phyloP scores from a whole-genome alignment of 2,797 vertebrate species.

The Pseudochromis fuscus region DNA sequence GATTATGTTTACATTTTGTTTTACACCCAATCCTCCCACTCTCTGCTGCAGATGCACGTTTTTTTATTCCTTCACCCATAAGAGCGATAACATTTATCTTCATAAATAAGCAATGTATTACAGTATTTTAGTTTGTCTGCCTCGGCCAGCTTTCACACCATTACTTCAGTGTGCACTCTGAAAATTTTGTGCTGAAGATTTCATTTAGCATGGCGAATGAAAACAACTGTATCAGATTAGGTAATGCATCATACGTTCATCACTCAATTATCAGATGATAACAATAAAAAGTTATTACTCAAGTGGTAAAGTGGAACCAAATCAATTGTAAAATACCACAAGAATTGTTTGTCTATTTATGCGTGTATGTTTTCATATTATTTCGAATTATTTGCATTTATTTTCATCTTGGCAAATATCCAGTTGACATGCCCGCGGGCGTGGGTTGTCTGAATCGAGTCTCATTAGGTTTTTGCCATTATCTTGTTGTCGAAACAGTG shows the following conservation, averaged over 20 bases:
- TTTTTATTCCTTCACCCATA: constrained; percentile 12
- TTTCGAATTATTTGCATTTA: too few relatives aligned
- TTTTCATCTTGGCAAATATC: neutral
- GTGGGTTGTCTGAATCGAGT: neutral
- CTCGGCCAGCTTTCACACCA: neutral
- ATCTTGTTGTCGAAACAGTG: constrained; percentile 5
- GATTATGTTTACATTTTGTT: constrained; percentile 63
- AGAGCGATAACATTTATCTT: constrained; percentile 10
- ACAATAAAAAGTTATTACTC: neutral
- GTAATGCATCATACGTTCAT: neutral
- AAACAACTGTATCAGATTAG: neutral
- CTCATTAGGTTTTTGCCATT: constrained; percentile 13
- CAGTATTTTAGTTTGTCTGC: neutral
- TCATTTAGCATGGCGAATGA: neutral
- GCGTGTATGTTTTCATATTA: neutral
- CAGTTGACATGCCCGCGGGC: neutral
- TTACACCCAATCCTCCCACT: constrained; percentile 25
- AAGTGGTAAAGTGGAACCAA: neutral
- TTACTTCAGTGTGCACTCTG: neutral
- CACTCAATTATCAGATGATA: neutral
- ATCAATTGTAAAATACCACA: too few relatives aligned
- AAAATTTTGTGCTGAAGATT: neutral
- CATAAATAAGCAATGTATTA: neutral
- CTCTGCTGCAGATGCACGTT: constrained; percentile 13
- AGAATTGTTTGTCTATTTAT: neutral